These are phyloP conservation scores for Helobdella robusta DNA, from an alignment of 2,888 invertebrate species.

Conservation along the genomic window DNA sequence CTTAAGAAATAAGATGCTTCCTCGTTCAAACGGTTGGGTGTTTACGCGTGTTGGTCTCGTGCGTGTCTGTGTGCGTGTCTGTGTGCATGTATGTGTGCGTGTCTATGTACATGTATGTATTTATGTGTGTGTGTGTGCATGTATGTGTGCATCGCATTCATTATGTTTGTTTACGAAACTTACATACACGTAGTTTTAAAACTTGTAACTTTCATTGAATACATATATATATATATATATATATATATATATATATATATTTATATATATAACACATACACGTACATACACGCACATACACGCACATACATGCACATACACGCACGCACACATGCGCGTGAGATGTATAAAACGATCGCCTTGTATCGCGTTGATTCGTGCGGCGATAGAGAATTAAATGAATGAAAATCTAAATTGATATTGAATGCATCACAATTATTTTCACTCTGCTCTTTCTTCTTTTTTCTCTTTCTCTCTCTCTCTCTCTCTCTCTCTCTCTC, in stretches of 20 bases:
- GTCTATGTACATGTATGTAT: too few species aligned
- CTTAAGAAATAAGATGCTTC: background rate
- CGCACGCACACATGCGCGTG: background rate
- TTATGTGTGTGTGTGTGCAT: background rate
- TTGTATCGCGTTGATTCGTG: too few species aligned
- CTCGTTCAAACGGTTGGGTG: background rate
- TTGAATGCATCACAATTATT: background rate
- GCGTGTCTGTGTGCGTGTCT: background rate
- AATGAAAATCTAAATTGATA: slow-evolving; percentile 9
- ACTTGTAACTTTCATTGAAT: too few species aligned
- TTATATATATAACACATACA: background rate
- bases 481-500: slow-evolving; percentile 17
- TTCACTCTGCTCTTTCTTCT: background rate
- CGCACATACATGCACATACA: slow-evolving; percentile 3
- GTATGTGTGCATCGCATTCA: background rate
- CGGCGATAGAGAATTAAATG: background rate
- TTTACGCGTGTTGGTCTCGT: slow-evolving; percentile 5
- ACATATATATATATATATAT: too few species aligned
- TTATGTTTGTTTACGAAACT: too few species aligned
- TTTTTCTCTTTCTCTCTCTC: background rate
- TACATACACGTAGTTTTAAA: too few species aligned
- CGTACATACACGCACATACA: slow-evolving; percentile 4
- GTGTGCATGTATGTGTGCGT: background rate
- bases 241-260: too few species aligned
- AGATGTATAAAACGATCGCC: background rate